Evolutionary conservation across 1,140 invertebrate species (phyloP).

Genomic region (Globodera rostochiensis): DNA sequence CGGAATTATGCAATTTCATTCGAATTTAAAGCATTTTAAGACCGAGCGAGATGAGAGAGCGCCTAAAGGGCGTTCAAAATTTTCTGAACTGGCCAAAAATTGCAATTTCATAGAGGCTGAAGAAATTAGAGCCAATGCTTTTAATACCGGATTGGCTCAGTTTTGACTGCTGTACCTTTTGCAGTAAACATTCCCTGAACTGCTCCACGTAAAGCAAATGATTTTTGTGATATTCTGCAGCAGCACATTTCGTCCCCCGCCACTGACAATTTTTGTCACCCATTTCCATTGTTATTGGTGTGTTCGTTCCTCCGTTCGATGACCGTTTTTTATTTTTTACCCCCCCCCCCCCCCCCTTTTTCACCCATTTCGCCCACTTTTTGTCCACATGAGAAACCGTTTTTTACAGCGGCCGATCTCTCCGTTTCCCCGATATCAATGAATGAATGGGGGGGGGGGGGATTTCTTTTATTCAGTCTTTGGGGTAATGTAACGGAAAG

Average conservation of each 20-base stretch:
- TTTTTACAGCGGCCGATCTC: background rate
- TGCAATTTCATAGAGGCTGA: background rate
- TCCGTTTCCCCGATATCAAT: too few species aligned
- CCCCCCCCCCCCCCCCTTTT: background rate
- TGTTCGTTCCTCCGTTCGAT: background rate
- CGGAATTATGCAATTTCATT: background rate
- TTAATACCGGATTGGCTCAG: too few species aligned
- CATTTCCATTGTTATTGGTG: background rate
- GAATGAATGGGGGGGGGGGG: too few species aligned
- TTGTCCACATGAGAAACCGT: background rate
- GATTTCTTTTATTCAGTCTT: background rate
- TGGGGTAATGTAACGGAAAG: background rate
- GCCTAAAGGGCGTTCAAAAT: background rate
- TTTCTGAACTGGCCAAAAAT: background rate
- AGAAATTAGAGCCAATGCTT: too few species aligned
- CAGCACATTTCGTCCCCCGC: background rate
- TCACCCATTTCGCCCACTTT: background rate
- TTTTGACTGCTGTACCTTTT: too few species aligned
- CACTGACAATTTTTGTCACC: background rate
- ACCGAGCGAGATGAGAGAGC: background rate
- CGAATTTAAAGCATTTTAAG: background rate
- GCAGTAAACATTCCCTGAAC: too few species aligned
- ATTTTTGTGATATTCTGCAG: too few species aligned
- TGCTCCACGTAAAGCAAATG: too few species aligned
- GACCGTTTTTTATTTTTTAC: too few species aligned